Evolutionary conservation across 1,140 invertebrate species (phyloP).

Genomic region (Amyelois transitella): DNA sequence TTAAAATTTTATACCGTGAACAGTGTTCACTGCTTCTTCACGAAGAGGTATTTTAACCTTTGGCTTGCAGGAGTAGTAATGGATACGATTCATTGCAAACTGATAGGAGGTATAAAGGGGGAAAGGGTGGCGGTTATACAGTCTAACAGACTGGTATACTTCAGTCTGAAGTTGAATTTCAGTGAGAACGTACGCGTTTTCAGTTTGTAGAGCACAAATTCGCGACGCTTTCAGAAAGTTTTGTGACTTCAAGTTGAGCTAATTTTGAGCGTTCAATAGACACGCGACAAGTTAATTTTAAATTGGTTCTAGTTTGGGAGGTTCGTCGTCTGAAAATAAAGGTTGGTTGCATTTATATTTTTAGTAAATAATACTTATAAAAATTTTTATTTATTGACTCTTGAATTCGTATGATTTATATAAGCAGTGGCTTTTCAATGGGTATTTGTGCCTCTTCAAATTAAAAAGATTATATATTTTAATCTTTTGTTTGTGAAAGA

Average conservation of each 20-base stretch:
- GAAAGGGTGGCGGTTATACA: slow-evolving; percentile 12
- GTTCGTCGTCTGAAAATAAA: slow-evolving; percentile 18
- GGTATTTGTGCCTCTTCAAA: too few species aligned
- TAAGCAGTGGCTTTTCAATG: too few species aligned
- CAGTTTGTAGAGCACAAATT: slow-evolving; percentile 16
- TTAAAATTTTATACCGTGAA: background rate
- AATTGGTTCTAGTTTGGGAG: slow-evolving; percentile 18
- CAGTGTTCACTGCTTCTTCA: background rate
- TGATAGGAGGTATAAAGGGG: background rate
- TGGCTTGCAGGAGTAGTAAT: background rate
- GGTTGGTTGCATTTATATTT: slow-evolving; percentile 17
- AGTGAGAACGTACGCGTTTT: slow-evolving; percentile 21
- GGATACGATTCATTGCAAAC: slow-evolving; percentile 8
- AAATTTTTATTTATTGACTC: background rate
- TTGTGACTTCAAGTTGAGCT: slow-evolving; percentile 32
- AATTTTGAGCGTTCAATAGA: slow-evolving; percentile 19
- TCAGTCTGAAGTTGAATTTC: slow-evolving; percentile 34
- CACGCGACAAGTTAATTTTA: slow-evolving; percentile 12
- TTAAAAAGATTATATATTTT: too few species aligned
- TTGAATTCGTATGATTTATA: too few species aligned
- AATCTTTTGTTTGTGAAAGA: too few species aligned
- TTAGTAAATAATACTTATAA: too few species aligned
- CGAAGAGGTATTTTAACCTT: background rate
- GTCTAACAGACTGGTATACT: slow-evolving; percentile 1
- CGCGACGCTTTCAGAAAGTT: slow-evolving; percentile 43